These are phyloP conservation scores for Athalia rosae DNA, from an alignment of 2,888 invertebrate species.

Conservation along the genomic window DNA sequence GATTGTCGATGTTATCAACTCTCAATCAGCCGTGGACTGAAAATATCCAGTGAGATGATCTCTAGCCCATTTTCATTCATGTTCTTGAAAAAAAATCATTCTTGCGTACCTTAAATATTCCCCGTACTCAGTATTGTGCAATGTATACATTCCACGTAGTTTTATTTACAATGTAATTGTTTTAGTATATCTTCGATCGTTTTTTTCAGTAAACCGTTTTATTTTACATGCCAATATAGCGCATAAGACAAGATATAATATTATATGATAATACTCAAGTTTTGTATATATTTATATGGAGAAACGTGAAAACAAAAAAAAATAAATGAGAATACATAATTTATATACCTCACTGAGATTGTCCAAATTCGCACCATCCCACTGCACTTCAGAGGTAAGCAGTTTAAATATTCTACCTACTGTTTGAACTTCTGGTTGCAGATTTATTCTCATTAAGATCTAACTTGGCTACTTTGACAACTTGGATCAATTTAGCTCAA, in stretches of 20 bases:
- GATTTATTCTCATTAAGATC: no score
- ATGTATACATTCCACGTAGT: conserved; percentile 69
- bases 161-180: conserved; percentile 48
- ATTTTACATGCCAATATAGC: conserved; percentile 63
- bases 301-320: conserved; percentile 65
- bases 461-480: no score
- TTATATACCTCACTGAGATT: conserved; percentile 61
- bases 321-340: conserved; percentile 71
- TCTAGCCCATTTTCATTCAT: conserved; percentile 62
- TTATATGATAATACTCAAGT: conserved; percentile 66
- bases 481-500: no score
- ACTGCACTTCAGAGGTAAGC: no score
- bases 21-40: conserved; percentile 51
- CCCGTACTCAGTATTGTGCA: conserved; percentile 69
- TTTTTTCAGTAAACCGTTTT: conserved; percentile 49
- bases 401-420: no score
- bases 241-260: conserved; percentile 54
- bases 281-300: conserved; percentile 73
- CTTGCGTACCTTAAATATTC: conserved; percentile 60
- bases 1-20: conserved; percentile 42
- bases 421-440: no score
- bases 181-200: conserved; percentile 49
- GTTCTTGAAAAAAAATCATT: conserved; percentile 53
- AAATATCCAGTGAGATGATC: conserved; percentile 62
- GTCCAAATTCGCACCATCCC: no score